phyloP scores from a whole-genome alignment of 2,113 vertebrate species.

The Lampris incognitus region DNA sequence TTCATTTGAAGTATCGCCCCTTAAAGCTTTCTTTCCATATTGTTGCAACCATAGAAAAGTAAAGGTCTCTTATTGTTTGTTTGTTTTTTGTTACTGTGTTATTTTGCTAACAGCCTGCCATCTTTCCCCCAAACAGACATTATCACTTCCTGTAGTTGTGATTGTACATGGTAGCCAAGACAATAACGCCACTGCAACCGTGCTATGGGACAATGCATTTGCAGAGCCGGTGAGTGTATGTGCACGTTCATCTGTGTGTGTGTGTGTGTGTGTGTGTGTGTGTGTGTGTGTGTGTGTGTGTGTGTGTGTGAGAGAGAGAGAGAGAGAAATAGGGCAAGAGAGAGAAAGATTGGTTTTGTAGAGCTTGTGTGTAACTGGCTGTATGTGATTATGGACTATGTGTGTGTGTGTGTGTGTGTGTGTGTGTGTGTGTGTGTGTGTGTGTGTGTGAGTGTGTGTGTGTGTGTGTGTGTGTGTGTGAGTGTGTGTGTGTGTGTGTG shows the following conservation, averaged over 20 bases:
- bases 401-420: background rate
- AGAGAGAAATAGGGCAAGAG: too few species aligned
- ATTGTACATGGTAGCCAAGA: slow-evolving; percentile 98
- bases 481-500: background rate
- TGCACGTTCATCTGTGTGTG: background rate
- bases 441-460: background rate
- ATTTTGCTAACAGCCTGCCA: background rate
- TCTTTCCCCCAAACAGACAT: slow-evolving; percentile 81
- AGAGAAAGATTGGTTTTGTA: too few species aligned
- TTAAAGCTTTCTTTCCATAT: background rate
- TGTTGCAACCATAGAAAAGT: background rate
- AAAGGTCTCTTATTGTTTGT: background rate
- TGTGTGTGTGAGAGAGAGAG: background rate
- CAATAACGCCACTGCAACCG: slow-evolving; percentile 96
- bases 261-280: background rate
- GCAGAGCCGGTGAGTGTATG: slow-evolving; percentile 89
- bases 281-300: slow-evolving; percentile 1
- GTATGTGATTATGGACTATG: background rate
- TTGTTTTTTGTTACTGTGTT: background rate
- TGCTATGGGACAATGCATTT: slow-evolving; percentile 98
- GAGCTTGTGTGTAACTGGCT: too few species aligned
- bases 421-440: background rate
- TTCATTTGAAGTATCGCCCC: too few species aligned
- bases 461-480: background rate
- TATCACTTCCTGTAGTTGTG: slow-evolving; percentile 96